Evolutionary conservation across 2,888 invertebrate genomes (phyloP).

Genomic region (Cephus runcator): DNA sequence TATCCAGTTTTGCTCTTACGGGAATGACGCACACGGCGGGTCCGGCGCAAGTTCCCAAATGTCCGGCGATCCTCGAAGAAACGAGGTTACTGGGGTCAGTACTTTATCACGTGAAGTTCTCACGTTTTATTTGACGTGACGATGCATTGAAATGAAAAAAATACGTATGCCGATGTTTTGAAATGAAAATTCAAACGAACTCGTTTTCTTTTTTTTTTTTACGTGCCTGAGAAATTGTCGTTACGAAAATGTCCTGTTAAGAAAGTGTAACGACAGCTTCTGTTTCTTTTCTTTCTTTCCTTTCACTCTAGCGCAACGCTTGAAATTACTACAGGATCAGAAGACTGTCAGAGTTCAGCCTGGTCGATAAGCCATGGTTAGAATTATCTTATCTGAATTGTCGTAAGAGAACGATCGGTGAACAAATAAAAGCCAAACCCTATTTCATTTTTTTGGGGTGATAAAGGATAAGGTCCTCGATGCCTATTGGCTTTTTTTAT

Average conservation of each 20-base stretch:
- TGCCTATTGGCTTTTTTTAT: neutral
- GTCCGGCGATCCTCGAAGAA: constrained; percentile 8
- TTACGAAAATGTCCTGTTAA: neutral
- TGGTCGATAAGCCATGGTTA: neutral
- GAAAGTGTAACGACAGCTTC: neutral
- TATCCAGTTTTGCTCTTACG: constrained; percentile 3
- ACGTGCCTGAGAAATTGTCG: neutral
- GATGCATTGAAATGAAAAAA: neutral
- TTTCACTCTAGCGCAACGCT: neutral
- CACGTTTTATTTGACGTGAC: neutral
- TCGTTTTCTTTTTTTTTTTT: no score
- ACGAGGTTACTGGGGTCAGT: constrained; percentile 18
- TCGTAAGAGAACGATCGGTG: neutral
- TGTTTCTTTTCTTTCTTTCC: neutral
- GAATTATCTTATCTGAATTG: neutral
- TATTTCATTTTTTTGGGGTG: neutral
- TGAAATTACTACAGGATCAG: neutral
- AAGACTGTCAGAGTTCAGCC: neutral
- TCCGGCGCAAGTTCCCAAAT: constrained; percentile 1
- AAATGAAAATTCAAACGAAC: neutral
- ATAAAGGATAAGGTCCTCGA: neutral
- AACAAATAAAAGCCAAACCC: neutral
- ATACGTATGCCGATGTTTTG: neutral
- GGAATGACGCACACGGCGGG: constrained; percentile 5
- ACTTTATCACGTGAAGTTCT: neutral